These are phyloP conservation scores for Zoroaster sp. DNA, from an alignment of 53 echinoderm and acorn worm species.

Conservation along the genomic window DNA sequence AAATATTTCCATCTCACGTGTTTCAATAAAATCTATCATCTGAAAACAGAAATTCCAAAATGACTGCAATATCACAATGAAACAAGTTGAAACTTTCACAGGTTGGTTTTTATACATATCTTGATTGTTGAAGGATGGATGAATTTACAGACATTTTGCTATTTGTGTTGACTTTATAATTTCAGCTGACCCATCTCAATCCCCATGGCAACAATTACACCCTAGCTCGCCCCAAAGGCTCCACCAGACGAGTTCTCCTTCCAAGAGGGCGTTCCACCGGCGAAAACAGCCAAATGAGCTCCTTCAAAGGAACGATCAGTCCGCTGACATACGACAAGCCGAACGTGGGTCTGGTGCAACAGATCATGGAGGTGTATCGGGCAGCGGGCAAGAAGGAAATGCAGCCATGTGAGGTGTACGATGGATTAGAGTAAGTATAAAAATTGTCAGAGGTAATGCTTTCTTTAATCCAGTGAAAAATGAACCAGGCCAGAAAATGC, in stretches of 20 bases:
- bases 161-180: background rate
- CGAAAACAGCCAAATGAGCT: background rate
- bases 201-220: background rate
- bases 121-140: too few relatives aligned
- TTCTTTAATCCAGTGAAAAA: background rate
- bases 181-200: slow-evolving; percentile 8
- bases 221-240: background rate
- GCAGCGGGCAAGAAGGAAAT: slow-evolving; percentile 72
- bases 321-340: slow-evolving; percentile 51
- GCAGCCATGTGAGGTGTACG: slow-evolving; percentile 88
- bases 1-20: too few relatives aligned
- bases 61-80: too few relatives aligned
- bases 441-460: background rate
- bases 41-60: too few relatives aligned
- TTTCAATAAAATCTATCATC: too few relatives aligned
- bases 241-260: background rate
- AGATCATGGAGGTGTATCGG: slow-evolving; percentile 72
- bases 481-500: too few relatives aligned
- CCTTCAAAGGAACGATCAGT: slow-evolving; percentile 17
- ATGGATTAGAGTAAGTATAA: slow-evolving; percentile 79
- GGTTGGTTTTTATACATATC: too few relatives aligned
- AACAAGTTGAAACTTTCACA: too few relatives aligned
- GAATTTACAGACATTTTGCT: background rate
- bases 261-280: background rate
- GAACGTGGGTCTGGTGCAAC: slow-evolving; percentile 75